Conservation (phyloP, 2,888 invertebrate species). For the Lamproptera curius region DNA sequence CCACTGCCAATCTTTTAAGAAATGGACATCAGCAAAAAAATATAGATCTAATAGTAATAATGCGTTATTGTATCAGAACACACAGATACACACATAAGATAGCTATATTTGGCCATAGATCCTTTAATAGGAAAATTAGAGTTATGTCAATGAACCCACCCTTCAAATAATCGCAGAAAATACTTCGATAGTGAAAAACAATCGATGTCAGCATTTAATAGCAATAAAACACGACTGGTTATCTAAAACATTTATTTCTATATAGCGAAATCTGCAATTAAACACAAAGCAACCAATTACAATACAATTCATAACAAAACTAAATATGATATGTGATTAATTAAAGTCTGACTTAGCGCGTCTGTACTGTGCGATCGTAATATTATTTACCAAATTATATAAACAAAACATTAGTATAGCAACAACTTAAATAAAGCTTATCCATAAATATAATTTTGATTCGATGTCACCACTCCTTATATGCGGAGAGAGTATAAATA, state of each 20-base stretch:
- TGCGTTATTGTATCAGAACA: too few relatives aligned
- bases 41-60: too few relatives aligned
- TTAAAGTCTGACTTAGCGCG: conserved; percentile 61
- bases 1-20: too few relatives aligned
- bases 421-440: conserved; percentile 61
- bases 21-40: too few relatives aligned
- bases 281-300: conserved; percentile 72
- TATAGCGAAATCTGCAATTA: conserved; percentile 64
- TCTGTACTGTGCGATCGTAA: conserved; percentile 47
- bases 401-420: conserved; percentile 47
- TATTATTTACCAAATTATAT: conserved; percentile 36
- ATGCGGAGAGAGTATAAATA: conserved; percentile 18
- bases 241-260: conserved; percentile 69
- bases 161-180: not conserved
- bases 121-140: not conserved
- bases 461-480: conserved; percentile 45
- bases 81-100: too few relatives aligned
- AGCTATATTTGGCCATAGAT: too few relatives aligned
- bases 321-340: conserved; percentile 73
- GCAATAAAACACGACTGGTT: conserved; percentile 24
- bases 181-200: too few relatives aligned
- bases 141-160: not conserved
- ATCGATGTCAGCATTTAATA: not conserved
- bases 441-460: conserved; percentile 68
- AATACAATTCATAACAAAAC: conserved; percentile 70